Evolutionary conservation across 2,888 invertebrate species (phyloP).

Genomic region (Polydrusus tereticollis): DNA sequence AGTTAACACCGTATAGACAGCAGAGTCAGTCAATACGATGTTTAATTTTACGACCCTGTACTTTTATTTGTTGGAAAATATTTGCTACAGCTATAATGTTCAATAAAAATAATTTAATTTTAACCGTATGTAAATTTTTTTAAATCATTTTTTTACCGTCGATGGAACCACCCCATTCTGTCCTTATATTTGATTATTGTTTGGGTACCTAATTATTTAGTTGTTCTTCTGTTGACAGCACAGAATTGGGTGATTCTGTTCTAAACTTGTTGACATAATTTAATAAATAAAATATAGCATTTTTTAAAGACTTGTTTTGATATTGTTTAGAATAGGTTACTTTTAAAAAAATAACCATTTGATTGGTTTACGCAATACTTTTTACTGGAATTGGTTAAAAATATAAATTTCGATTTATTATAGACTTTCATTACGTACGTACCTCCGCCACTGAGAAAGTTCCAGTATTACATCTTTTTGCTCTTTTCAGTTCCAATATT

Average conservation of each 20-base stretch:
- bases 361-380: conserved; percentile 59
- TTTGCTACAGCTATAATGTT: conserved; percentile 59
- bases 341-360: conserved; percentile 49
- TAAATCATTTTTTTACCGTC: conserved; percentile 55
- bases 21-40: conserved; percentile 55
- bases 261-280: conserved; percentile 57
- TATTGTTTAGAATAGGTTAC: conserved; percentile 58
- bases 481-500: too few relatives aligned
- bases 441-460: conserved; percentile 9
- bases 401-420: conserved; percentile 49
- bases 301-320: conserved; percentile 61
- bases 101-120: conserved; percentile 63
- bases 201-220: conserved; percentile 25
- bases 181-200: conserved; percentile 22
- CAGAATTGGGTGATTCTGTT: conserved; percentile 58
- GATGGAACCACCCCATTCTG: conserved; percentile 58
- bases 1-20: conserved; percentile 43
- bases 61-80: conserved; percentile 61
- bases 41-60: conserved; percentile 55
- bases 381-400: conserved; percentile 60
- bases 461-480: too few relatives aligned
- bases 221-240: conserved; percentile 39
- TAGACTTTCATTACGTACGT: conserved; percentile 30
- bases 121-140: conserved; percentile 61
- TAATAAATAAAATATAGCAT: conserved; percentile 57